Percentiles rank a stretch among this genome's conserved stretches.
Evolutionary conservation across 2,888 invertebrate species (phyloP).

Genomic region (Dione juno): DNA sequence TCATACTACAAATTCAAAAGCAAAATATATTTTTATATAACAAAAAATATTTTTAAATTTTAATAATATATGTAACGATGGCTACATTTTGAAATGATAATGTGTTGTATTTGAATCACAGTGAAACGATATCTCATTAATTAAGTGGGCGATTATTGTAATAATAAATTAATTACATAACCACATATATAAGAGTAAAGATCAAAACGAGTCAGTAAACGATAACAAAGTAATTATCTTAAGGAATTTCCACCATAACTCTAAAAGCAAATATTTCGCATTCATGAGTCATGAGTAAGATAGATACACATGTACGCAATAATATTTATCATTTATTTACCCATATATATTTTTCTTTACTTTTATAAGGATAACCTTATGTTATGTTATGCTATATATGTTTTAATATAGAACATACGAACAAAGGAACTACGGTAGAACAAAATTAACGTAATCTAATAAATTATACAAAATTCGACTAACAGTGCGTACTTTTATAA

Average conservation of each 20-base stretch:
- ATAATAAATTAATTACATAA: conserved; percentile 10
- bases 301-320: not conserved
- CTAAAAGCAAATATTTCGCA: conserved; percentile 25
- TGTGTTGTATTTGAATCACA: not conserved
- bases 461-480: too few species aligned
- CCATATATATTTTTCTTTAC: not conserved
- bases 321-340: conserved; percentile 8
- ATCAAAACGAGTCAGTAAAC: conserved; percentile 24
- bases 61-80: too few species aligned
- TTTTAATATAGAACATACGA: too few species aligned
- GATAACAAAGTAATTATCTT: conserved; percentile 31
- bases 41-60: too few species aligned
- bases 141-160: not conserved
- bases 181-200: conserved; percentile 1
- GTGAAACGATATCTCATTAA: not conserved
- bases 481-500: too few species aligned
- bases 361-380: not conserved
- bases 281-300: conserved; percentile 3
- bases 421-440: too few species aligned
- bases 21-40: too few species aligned
- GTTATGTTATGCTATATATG: not conserved
- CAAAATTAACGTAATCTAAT: too few species aligned
- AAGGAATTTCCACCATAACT: conserved; percentile 29
- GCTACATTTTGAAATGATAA: too few species aligned
- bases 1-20: too few species aligned